Evolutionary conservation across 1,140 invertebrate genomes (phyloP).

Genomic region (Oppia nitens): DNA sequence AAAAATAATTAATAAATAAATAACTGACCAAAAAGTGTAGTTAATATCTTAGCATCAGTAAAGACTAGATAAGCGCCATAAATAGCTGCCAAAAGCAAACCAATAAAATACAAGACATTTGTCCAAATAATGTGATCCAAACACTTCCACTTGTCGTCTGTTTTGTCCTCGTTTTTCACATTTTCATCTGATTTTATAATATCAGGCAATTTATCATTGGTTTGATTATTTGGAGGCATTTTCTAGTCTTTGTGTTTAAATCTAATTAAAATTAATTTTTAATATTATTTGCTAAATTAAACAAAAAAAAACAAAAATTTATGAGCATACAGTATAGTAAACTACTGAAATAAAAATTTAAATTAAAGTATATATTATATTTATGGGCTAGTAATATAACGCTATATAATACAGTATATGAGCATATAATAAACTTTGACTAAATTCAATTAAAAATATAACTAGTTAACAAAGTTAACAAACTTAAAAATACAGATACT

Average conservation of each 20-base stretch:
- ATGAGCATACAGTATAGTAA: no score
- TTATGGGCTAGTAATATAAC: no score
- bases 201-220: background rate
- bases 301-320: no score
- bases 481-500: no score
- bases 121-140: slow-evolving; percentile 24
- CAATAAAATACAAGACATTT: slow-evolving; percentile 16
- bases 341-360: no score
- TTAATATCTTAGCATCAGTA: slow-evolving; percentile 8
- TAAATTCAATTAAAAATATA: no score
- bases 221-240: background rate
- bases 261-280: background rate
- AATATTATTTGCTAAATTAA: no score
- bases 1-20: background rate
- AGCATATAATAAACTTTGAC: no score
- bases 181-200: background rate
- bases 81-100: slow-evolving; percentile 13
- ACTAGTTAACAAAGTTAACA: no score
- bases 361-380: no score
- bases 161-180: background rate
- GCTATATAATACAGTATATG: no score
- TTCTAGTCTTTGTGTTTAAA: background rate
- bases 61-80: slow-evolving; percentile 15
- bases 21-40: slow-evolving; percentile 45
- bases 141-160: slow-evolving; percentile 1